Conservation (phyloP, 2,888 invertebrate genomes). For the Drosophila incognita region DNA sequence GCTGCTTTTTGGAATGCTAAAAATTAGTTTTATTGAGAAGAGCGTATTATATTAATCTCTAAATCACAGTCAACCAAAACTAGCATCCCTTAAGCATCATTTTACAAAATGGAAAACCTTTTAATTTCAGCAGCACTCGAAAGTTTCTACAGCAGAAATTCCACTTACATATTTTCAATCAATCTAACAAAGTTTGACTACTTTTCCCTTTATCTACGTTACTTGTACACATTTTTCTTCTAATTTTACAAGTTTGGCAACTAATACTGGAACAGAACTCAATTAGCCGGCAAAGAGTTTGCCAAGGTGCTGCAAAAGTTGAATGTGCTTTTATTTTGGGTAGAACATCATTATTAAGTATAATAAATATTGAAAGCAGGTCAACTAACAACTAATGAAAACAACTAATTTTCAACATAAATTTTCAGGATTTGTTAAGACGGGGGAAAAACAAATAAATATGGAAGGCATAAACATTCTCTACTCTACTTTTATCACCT, state of each 20-base stretch:
- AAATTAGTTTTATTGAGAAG: not conserved
- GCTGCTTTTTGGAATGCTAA: not conserved
- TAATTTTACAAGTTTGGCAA: not conserved
- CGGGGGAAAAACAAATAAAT: not conserved
- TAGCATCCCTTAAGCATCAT: not conserved
- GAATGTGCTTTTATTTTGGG: not conserved
- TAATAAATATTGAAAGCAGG: not conserved
- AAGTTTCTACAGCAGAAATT: not conserved
- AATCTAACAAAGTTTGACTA: not conserved
- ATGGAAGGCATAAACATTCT: not conserved
- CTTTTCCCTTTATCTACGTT: too few relatives aligned
- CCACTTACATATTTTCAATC: not conserved
- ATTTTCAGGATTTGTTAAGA: not conserved
- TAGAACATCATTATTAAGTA: not conserved
- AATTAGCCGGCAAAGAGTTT: not conserved
- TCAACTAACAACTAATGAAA: not conserved
- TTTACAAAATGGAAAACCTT: not conserved
- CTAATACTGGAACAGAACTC: not conserved
- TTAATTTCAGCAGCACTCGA: not conserved
- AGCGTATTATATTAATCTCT: not conserved
- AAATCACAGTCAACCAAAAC: not conserved
- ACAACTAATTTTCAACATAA: fast-evolving
- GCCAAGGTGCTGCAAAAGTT: not conserved
- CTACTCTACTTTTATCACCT: not conserved
- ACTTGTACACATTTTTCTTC: not conserved